These are phyloP conservation scores for Cecidostiba fungosa DNA, from an alignment of 2,888 invertebrate genomes.

Conservation along the genomic window DNA sequence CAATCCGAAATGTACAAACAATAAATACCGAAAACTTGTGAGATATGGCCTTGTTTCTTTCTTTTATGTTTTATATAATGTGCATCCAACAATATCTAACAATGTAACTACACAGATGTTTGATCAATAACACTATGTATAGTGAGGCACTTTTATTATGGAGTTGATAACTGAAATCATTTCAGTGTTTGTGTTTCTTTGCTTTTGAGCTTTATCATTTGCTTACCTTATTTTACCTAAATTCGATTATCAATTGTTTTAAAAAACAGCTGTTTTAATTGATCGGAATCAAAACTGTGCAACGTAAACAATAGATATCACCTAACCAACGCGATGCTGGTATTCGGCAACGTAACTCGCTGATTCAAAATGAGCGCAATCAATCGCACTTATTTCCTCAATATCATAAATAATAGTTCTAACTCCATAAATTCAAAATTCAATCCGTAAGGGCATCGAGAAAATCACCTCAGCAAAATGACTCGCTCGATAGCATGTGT, in stretches of 20 bases:
- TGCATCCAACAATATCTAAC: neutral
- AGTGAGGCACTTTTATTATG: conserved; percentile 6
- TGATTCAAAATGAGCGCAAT: neutral
- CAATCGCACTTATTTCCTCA: neutral
- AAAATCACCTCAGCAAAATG: neutral
- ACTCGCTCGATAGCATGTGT: conserved; percentile 8
- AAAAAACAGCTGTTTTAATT: neutral
- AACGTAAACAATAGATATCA: neutral
- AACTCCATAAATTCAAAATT: neutral
- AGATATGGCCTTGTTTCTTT: conserved; percentile 15
- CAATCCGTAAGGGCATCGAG: neutral
- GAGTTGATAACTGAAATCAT: neutral
- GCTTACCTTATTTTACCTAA: neutral
- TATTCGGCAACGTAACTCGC: neutral
- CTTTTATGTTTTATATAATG: neutral
- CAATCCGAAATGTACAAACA: conserved; percentile 50
- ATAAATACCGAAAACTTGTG: conserved; percentile 50
- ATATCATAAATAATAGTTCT: neutral
- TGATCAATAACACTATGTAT: conserved; percentile 48
- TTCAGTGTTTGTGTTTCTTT: neutral
- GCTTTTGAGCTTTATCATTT: neutral
- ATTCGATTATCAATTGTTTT: neutral
- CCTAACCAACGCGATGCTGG: neutral
- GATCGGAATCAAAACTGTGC: neutral
- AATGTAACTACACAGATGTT: conserved; percentile 23